Percentiles rank a stretch among this genome's conserved stretches.
These are phyloP conservation scores for Adrianichthys oophorus DNA, from an alignment of 2,797 vertebrate species.

Conservation along the genomic window DNA sequence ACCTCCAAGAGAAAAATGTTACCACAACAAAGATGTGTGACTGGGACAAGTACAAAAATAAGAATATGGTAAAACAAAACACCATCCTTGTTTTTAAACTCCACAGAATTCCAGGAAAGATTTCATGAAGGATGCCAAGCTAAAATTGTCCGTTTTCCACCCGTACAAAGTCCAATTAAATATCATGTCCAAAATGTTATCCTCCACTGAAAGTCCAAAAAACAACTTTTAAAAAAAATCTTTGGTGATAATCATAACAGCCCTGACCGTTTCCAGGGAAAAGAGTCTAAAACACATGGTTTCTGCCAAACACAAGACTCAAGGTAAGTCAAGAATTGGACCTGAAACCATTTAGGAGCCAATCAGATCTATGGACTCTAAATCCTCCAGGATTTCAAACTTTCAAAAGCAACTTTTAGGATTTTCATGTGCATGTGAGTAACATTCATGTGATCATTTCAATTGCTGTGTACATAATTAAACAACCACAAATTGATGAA, in stretches of 20 bases:
- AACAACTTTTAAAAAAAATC: too few species aligned
- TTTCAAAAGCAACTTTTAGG: too few species aligned
- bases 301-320: too few species aligned
- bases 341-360: too few species aligned
- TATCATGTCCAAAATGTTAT: slow-evolving; percentile 6
- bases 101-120: slow-evolving; percentile 9
- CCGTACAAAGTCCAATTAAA: neutral
- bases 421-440: too few species aligned
- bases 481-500: too few species aligned
- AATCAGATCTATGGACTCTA: too few species aligned
- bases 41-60: slow-evolving; percentile 11
- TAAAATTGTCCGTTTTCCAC: slow-evolving; percentile 7
- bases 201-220: neutral
- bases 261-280: slow-evolving; percentile 3
- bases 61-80: slow-evolving; percentile 11
- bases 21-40: slow-evolving; percentile 28
- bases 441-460: too few species aligned
- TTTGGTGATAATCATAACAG: slow-evolving; percentile 9
- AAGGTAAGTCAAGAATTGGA: too few species aligned
- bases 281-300: neutral
- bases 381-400: too few species aligned
- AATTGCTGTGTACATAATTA: too few species aligned
- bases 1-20: slow-evolving; percentile 16
- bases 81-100: neutral
- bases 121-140: slow-evolving; percentile 5